Base-by-base conservation (phyloP, 2,888 invertebrate species). In the Schizotus pectinicornis region DNA sequence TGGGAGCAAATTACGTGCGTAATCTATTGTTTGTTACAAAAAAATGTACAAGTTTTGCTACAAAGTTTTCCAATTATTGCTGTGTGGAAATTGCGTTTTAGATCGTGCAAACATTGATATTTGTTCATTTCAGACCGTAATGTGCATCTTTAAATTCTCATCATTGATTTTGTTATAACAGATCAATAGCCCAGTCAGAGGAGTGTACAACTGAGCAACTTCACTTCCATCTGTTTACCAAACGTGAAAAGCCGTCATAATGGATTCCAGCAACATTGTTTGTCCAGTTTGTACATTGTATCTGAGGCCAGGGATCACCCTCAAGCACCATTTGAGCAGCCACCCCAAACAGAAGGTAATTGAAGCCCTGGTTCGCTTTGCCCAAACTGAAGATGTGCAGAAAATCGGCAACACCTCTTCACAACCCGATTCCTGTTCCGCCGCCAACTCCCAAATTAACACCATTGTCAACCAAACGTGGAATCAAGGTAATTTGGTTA, bases 291-390 rank as follows among this genome's bases (percentile, higher is more conserved):
- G 93, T 81, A 93, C 92, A 35, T 82, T 93, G 62, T 93, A 87
- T 79, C 82, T 94, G 67, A 86, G 92, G 68, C 90, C 90, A 80
- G 93, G 92, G 55, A 93, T 93, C 82, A 86, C 89, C 58, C 81
- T 93, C 68, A 90, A 91, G 76, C 86, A 86, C 64, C 93, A 93
- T 77, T 83, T 94, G 77, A 88, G 91, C 74, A 92, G 92, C 22
- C 93, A 93, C 82, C 92, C 93, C 37, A 93, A 93, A 79, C 92
- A 92, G 70, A 92, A 92, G 80, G 92, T 94, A 47, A 93, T 93
- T 68, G 91, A 88, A 77, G 93, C 93, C 14, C 81, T 94, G 62
- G 76, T 78, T 7, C 73, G 74, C 51, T 59, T 78, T 38, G 65
- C 76, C 7, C 63, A 57, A 47, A 57, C 50, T 39, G 67, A 68